A percentile compares a stretch with the other conserved stretches of the same genome.
Conservation (phyloP, 2,888 invertebrate genomes). For the Gortyna flavago region DNA sequence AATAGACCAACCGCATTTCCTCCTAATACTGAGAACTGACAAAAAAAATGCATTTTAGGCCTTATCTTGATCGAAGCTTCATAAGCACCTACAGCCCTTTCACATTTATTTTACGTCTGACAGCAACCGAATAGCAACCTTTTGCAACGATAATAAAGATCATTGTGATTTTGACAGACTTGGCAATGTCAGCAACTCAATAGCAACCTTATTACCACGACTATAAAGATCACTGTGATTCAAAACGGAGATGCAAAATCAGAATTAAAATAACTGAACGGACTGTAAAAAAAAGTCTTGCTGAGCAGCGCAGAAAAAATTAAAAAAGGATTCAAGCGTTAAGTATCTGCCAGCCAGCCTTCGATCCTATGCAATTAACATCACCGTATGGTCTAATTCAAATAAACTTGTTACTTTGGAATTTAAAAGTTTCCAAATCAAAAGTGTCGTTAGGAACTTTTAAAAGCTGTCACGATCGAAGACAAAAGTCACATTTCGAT, state of each 20-base stretch:
- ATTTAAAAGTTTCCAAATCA: conserved; percentile 2
- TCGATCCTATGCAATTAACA: background rate
- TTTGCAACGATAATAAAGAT: too few relatives aligned
- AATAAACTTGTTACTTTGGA: conserved; percentile 1
- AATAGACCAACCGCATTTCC: too few relatives aligned
- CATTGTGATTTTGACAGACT: too few relatives aligned
- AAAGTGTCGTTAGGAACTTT: conserved; percentile 27
- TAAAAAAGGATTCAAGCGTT: background rate
- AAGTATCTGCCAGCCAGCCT: background rate
- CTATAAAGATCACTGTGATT: too few relatives aligned
- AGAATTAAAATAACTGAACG: background rate
- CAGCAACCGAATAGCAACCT: too few relatives aligned
- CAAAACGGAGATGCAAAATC: too few relatives aligned
- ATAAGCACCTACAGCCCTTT: background rate
- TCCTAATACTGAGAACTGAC: background rate
- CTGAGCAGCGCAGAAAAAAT: background rate
- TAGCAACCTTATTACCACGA: too few relatives aligned
- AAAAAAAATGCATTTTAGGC: background rate
- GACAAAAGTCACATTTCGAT: conserved; percentile 24
- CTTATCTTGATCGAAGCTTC: too few relatives aligned
- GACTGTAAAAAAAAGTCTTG: background rate
- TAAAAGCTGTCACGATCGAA: conserved; percentile 39
- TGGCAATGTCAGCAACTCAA: too few relatives aligned
- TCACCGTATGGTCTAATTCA: background rate
- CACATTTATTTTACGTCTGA: too few relatives aligned